These are phyloP conservation scores for Mormyrus lacerda DNA, from an alignment of 2,113 vertebrate species.

Conservation along the genomic window DNA sequence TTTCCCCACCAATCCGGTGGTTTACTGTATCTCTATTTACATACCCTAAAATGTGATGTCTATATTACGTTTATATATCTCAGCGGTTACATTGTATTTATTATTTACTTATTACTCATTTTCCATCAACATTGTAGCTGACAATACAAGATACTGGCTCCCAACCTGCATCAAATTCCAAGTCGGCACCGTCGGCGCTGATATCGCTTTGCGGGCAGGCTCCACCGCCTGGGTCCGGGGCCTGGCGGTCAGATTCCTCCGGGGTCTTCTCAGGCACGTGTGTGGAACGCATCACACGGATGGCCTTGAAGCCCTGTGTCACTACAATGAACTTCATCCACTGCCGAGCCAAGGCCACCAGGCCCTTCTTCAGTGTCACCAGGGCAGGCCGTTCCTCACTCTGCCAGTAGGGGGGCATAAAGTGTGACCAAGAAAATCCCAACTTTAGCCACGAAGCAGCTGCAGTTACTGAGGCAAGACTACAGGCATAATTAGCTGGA, in stretches of 20 bases:
- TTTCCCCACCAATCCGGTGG: not conserved
- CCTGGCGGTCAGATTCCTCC: conserved; percentile 32
- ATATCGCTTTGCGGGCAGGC: conserved; percentile 89
- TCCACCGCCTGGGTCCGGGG: conserved; percentile 73
- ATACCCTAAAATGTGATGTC: not conserved
- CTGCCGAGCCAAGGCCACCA: conserved; percentile 89
- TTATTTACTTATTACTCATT: not conserved
- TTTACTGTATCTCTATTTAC: not conserved
- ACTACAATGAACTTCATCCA: conserved; percentile 99
- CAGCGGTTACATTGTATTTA: not conserved
- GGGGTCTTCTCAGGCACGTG: conserved; percentile 65
- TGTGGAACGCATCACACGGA: conserved; percentile 77
- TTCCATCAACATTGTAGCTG: not conserved
- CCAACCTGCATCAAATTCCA: conserved; percentile 95
- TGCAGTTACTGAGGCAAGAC: not conserved
- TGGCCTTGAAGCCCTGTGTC: conserved; percentile 91
- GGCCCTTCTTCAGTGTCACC: conserved; percentile 93
- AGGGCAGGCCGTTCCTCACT: conserved; percentile 91
- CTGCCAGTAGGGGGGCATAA: conserved; percentile 44
- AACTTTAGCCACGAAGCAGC: not conserved
- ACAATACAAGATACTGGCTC: not conserved
- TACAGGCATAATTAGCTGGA: not conserved
- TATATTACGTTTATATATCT: not conserved
- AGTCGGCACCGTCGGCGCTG: conserved; percentile 91
- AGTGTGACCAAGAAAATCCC: not conserved